Percentiles rank a stretch among this genome's conserved stretches.
These are phyloP conservation scores for Loris lydekkerianus DNA, from an alignment of 2,797 vertebrate genomes.

Conservation along the genomic window DNA sequence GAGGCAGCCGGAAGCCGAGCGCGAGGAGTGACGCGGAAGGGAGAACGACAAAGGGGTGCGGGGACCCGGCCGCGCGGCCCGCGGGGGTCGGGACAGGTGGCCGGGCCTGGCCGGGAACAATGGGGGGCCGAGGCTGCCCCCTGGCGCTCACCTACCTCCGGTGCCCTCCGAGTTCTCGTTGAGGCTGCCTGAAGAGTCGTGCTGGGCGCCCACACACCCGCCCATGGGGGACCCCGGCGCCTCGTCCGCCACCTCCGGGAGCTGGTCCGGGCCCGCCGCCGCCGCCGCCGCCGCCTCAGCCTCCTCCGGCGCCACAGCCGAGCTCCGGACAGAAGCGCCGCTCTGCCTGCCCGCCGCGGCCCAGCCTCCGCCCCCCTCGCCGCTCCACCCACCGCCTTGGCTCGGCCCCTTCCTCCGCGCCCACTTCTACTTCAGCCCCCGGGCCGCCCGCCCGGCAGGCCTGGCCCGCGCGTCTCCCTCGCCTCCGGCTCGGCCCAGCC, in stretches of 20 bases:
- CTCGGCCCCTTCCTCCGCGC: slow-evolving; percentile 83
- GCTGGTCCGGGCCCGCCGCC: neutral
- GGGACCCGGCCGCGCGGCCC: slow-evolving; percentile 38
- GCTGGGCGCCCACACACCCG: slow-evolving; percentile 99
- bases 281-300: neutral
- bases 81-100: slow-evolving; percentile 75
- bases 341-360: slow-evolving; percentile 87
- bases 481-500: slow-evolving; percentile 73
- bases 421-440: slow-evolving; percentile 74
- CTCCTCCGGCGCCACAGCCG: slow-evolving; percentile 59
- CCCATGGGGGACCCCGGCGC: slow-evolving; percentile 94
- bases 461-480: slow-evolving; percentile 57
- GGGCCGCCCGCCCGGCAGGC: slow-evolving; percentile 72
- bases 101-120: slow-evolving; percentile 78
- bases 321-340: slow-evolving; percentile 87
- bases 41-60: slow-evolving; percentile 55
- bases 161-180: slow-evolving; percentile 99
- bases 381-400: slow-evolving; percentile 75
- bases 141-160: slow-evolving; percentile 92
- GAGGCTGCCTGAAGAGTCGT: slow-evolving; percentile 98
- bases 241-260: slow-evolving; percentile 82
- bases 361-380: slow-evolving; percentile 88
- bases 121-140: slow-evolving; percentile 75
- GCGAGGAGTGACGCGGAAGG: slow-evolving; percentile 40
- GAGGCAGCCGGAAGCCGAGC: slow-evolving; percentile 51